Evolutionary conservation across 2,888 invertebrate genomes (phyloP).

Genomic region (Sicus ferrugineus): DNA sequence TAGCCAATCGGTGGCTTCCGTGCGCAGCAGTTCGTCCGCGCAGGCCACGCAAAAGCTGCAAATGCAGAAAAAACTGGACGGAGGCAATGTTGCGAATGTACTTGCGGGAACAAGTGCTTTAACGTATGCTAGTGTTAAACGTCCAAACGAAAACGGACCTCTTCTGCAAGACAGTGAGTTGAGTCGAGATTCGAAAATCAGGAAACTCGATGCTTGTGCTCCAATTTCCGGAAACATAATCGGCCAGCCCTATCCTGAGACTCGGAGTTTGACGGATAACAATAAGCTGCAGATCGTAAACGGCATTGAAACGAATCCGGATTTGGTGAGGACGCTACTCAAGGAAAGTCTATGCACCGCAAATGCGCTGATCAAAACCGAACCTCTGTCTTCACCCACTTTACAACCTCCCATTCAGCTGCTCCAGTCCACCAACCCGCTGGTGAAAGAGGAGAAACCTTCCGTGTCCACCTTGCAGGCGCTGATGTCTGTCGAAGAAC

Average conservation of each 20-base stretch:
- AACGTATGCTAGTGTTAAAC: slow-evolving; percentile 45
- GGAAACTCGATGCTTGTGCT: slow-evolving; percentile 52
- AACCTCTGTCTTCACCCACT: slow-evolving; percentile 52
- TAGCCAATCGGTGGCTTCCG: slow-evolving; percentile 36
- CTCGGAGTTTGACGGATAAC: slow-evolving; percentile 32
- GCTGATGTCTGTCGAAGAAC: background rate
- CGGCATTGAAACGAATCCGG: slow-evolving; percentile 77
- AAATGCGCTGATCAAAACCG: slow-evolving; percentile 54
- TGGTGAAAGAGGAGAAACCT: slow-evolving; percentile 38
- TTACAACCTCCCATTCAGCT: slow-evolving; percentile 58
- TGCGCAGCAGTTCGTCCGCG: slow-evolving; percentile 38
- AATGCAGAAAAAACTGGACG: slow-evolving; percentile 41
- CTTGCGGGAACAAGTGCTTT: slow-evolving; percentile 46
- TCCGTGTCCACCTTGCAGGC: background rate
- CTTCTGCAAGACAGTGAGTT: slow-evolving; percentile 54
- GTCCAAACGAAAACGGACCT: slow-evolving; percentile 50
- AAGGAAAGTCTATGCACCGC: slow-evolving; percentile 70
- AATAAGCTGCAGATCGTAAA: slow-evolving; percentile 65
- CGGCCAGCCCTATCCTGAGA: slow-evolving; percentile 9
- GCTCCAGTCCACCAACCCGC: slow-evolving; percentile 52
- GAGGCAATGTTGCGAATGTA: slow-evolving; percentile 41
- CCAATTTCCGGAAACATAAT: background rate
- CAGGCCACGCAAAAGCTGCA: slow-evolving; percentile 47
- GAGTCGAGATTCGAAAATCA: slow-evolving; percentile 56
- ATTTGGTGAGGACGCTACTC: slow-evolving; percentile 74